Evolutionary conservation across 2,797 vertebrate genomes (phyloP), one percentile per base, ranked within the genome.

Genomic region (Falco concolor): DNA sequence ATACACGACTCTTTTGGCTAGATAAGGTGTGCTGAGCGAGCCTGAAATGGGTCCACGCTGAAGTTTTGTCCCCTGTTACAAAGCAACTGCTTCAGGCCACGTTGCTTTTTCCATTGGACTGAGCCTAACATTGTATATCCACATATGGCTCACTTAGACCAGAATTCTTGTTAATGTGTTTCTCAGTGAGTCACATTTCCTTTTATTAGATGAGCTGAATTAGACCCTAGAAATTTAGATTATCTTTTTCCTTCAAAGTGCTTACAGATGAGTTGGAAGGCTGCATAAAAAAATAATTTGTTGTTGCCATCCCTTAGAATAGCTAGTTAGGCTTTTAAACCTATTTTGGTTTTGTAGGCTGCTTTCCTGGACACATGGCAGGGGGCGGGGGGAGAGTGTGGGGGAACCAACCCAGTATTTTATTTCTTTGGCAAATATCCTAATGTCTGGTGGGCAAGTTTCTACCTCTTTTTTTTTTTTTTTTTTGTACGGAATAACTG

Each of bases 361-460:
- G 19, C 45, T 73, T 76, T 28, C 23, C 38, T 82, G 36, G 34
- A 50, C 15, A 38, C 13, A 4, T 50, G 30, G n/a, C 36, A 36
- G 36, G 36, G 36, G 36, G 36, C 36, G 36, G 36, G 36, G 36
- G 36, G 36, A 10, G 36, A 36, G 36, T 42, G 40, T 4, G 42
- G 42, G 42, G 42, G 8, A 44, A 44, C 8, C 59, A 40, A 92
- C 90, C 1, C 20, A 15, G 10, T 75, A 4, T 49, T 75, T 82
- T 98, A 96, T 86, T 97, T 98, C 98, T 95, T 93, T 91, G 73
- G 92, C 67, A 52, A 60, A 64, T 8, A 13, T 64, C 16, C 8
- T 83, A 50, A 54, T 30, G 6, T 61, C 8, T 44, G 12, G 30
- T 52, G 8, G 22, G 32, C 22, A 74, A 50, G n/a, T 23, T 44